Conservation (phyloP, 1,140 invertebrate species). For the Drosophila nasuta region DNA sequence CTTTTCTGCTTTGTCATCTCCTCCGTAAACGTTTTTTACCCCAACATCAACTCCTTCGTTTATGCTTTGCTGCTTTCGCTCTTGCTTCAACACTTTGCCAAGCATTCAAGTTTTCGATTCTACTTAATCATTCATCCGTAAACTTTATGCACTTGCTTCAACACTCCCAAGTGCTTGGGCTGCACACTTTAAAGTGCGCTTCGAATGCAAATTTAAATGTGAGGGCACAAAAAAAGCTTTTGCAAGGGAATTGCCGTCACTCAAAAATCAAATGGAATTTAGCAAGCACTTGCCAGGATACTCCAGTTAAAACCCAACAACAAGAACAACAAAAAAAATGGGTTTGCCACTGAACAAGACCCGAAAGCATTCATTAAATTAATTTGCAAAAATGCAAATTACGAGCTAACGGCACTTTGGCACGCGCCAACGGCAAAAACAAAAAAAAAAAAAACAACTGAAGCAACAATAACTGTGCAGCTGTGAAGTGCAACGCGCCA, state of each 20-base stretch:
- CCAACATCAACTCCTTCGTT: too few relatives aligned
- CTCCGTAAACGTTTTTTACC: not conserved
- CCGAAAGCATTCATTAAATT: constrained; percentile 80
- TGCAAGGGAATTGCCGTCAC: constrained; percentile 37
- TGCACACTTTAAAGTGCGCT: not conserved
- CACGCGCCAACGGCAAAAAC: constrained; percentile 63
- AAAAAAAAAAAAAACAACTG: not conserved
- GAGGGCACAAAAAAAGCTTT: not conserved
- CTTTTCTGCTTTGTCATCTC: not conserved
- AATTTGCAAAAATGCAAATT: constrained; percentile 83
- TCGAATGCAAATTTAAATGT: constrained; percentile 1
- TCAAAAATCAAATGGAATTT: constrained; percentile 63
- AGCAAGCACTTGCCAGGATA: constrained; percentile 35
- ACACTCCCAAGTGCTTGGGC: not conserved
- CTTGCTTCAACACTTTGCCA: not conserved
- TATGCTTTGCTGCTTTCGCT: too few relatives aligned
- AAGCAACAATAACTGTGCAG: constrained; percentile 25
- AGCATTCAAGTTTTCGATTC: not conserved
- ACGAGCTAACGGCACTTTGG: constrained; percentile 75
- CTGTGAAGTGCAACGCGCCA: constrained; percentile 51
- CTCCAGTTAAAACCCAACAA: not conserved
- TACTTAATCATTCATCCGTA: not conserved
- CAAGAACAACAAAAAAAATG: constrained; percentile 5
- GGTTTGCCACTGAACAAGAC: constrained; percentile 67
- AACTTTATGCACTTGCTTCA: not conserved